Evolutionary conservation across 2,113 vertebrate species (phyloP), one percentile per base, ranked within the genome.

Genomic region (Chaetodon trifascialis): DNA sequence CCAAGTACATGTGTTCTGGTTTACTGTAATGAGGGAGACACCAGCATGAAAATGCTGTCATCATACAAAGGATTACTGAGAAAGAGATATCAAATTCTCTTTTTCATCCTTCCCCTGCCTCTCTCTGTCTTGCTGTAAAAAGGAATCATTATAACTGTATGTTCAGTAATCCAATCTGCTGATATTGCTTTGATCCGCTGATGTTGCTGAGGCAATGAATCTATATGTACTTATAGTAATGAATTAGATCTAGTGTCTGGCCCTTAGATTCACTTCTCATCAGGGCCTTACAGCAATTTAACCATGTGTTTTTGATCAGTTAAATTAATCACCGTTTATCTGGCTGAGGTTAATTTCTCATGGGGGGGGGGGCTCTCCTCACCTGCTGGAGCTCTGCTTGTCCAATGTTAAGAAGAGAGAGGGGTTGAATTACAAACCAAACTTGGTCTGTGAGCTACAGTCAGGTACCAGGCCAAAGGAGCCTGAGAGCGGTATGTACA

Each of bases 231-330:
- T 84, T 86, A 83, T 16, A 55, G 86, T 90, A 83, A 93, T 83
- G 65, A 86, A 86, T 83, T 82, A 76, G 82, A 86, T 69, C 23
- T 49, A 54, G 82, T 75, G 88, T 74, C 84, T 83, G 88, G 85
- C 80, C 62, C 80, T 60, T 49, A 6, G 62, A 70, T 47, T 77
- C 36, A 3, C 62, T 78, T 82, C 82, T 89, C 88, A 88, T 92
- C 89, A 88, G 77, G 73, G 52, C 75, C 67, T 75, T 46, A n/a
- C 70, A 67, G 76, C 56, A 76, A 59, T 76, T 76, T 23, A 80
- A 46, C 73, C 93, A 93, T 90, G 82, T 93, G 94, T 73, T 94
- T 93, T 86, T 90, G 87, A 91, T 94, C 86, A 83, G 52, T 54
- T 86, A 10, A 83, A 92, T 89, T 80, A 84, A 92, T 94, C 81